These are phyloP conservation scores for Todiramphus chloris DNA, from an alignment of 2,113 vertebrate species.

Conservation along the genomic window DNA sequence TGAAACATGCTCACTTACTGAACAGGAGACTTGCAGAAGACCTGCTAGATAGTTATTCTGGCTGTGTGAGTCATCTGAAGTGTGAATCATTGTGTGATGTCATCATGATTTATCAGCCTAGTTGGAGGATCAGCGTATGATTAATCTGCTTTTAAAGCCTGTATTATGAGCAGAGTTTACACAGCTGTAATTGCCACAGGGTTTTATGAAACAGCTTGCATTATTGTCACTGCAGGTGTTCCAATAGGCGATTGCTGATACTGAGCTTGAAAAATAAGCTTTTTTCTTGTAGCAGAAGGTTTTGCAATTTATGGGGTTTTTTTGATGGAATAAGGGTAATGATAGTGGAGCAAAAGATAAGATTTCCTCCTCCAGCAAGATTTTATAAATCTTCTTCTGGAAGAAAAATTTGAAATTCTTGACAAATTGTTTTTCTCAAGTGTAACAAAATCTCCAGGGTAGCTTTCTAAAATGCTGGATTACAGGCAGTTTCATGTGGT, in stretches of 20 bases:
- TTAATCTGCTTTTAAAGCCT: not conserved
- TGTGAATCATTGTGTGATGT: conserved; percentile 6
- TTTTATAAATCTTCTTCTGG: not conserved
- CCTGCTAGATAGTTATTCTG: not conserved
- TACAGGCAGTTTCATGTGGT: not conserved
- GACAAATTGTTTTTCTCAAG: not conserved
- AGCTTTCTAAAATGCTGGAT: not conserved
- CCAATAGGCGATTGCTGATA: not conserved
- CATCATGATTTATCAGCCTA: not conserved
- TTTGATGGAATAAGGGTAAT: not conserved
- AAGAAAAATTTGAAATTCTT: not conserved
- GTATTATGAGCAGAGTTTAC: not conserved
- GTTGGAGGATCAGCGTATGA: not conserved
- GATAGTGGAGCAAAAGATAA: not conserved
- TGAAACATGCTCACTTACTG: not conserved
- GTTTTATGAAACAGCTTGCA: not conserved
- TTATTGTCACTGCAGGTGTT: not conserved
- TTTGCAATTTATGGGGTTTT: not conserved
- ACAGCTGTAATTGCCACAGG: not conserved
- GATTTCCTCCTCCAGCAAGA: not conserved
- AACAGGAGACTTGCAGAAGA: not conserved
- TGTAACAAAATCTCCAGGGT: not conserved
- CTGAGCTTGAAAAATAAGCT: not conserved
- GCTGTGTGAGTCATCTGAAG: not conserved
- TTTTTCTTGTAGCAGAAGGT: not conserved